Evolutionary conservation across 2,113 vertebrate species (phyloP).

Genomic region (Rousettus leschenaultii): DNA sequence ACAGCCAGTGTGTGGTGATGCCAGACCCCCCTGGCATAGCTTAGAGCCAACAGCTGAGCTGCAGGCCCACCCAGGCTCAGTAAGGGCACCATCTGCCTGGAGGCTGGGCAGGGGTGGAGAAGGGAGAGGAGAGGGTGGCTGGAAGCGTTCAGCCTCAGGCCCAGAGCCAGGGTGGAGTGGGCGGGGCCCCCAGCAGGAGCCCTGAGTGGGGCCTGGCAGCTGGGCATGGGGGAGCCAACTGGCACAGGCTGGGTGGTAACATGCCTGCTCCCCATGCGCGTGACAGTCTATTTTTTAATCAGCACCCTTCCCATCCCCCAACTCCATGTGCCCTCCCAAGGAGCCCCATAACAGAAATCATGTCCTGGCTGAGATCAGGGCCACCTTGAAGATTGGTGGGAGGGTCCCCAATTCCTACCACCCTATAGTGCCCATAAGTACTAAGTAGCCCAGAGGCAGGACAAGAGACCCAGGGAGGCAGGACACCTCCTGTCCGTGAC

Average conservation of each 20-base stretch:
- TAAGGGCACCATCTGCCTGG: constrained; percentile 38
- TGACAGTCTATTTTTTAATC: constrained; percentile 69
- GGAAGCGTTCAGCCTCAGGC: constrained; percentile 27
- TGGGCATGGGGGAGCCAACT: constrained; percentile 28
- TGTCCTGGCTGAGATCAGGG: background rate
- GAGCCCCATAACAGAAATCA: background rate
- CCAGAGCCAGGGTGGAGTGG: constrained; percentile 32
- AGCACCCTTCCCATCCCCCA: constrained; percentile 18
- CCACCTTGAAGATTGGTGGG: background rate
- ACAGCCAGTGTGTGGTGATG: background rate
- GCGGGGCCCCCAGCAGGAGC: constrained; percentile 6
- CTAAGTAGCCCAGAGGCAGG: background rate
- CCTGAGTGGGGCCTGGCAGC: constrained; percentile 47
- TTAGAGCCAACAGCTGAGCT: constrained; percentile 14
- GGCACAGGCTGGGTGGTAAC: constrained; percentile 31
- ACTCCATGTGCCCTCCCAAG: background rate
- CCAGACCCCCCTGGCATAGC: background rate
- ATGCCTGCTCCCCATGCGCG: constrained; percentile 7
- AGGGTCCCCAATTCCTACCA: background rate
- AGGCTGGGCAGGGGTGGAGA: background rate
- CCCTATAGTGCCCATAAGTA: background rate
- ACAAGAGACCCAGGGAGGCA: background rate
- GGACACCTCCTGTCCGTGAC: background rate
- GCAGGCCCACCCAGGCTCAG: constrained; percentile 41
- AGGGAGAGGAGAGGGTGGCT: background rate